Conservation (phyloP, 2,797 vertebrate species). For the Centroberyx gerrardi region DNA sequence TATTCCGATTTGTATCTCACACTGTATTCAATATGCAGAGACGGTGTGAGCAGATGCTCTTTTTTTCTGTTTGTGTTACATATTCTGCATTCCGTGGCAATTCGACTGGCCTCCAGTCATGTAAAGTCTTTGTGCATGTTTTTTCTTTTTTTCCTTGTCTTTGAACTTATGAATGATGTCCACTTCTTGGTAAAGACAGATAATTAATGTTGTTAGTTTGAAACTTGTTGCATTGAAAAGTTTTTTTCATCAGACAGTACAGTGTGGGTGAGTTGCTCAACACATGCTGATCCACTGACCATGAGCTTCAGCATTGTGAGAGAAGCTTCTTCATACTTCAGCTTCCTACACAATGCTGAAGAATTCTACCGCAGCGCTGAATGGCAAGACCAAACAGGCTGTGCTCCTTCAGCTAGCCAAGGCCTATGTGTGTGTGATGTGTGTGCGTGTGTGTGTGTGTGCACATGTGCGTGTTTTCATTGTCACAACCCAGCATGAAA, state of each 20-base stretch:
- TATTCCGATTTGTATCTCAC: conserved; percentile 72
- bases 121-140: background rate
- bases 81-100: background rate
- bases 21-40: conserved; percentile 62
- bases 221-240: conserved; percentile 59
- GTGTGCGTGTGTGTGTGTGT: conserved; percentile 6
- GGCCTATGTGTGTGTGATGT: conserved; percentile 9
- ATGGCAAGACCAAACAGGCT: conserved; percentile 17
- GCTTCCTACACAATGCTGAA: conserved; percentile 46
- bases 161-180: conserved; percentile 9
- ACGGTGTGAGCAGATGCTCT: conserved; percentile 62
- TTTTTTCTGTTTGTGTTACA: conserved; percentile 32
- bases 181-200: background rate
- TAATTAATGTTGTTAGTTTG: conserved; percentile 2
- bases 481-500: conserved; percentile 40
- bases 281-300: conserved; percentile 58
- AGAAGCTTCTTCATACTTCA: conserved; percentile 46
- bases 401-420: background rate
- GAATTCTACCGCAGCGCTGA: conserved; percentile 35
- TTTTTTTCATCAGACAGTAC: conserved; percentile 40
- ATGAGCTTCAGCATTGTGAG: conserved; percentile 37
- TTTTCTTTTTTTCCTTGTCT: background rate
- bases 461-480: conserved; percentile 7
- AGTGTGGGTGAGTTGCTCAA: conserved; percentile 53
- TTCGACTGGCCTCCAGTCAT: background rate